These are phyloP conservation scores for Saturnia japonica DNA, from an alignment of 2,888 invertebrate genomes.

Conservation along the genomic window DNA sequence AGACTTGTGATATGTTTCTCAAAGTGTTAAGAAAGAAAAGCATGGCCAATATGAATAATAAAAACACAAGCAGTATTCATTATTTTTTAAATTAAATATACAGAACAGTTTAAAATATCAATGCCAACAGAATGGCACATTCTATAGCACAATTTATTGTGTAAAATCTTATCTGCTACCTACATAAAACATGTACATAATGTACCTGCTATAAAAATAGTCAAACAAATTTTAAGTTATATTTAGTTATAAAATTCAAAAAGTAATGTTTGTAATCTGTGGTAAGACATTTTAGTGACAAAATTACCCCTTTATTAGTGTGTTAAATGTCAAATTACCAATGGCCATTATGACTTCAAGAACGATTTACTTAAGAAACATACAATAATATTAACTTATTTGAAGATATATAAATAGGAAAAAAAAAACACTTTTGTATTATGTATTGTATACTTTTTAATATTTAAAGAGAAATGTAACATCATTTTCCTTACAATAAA, in stretches of 20 bases:
- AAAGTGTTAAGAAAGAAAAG: no score
- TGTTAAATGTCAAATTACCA: no score
- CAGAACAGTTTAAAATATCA: conserved; percentile 65
- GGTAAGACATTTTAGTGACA: not conserved
- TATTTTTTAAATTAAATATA: conserved; percentile 57
- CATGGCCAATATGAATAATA: conserved; percentile 4
- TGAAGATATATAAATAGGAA: not conserved
- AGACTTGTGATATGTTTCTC: no score
- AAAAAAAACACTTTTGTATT: no score
- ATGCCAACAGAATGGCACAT: conserved; percentile 70
- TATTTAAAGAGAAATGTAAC: not conserved
- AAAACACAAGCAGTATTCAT: conserved; percentile 23
- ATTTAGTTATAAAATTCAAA: not conserved
- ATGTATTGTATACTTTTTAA: no score
- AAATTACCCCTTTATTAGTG: not conserved
- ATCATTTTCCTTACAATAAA: not conserved
- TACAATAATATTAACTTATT: not conserved
- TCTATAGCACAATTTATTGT: conserved; percentile 51
- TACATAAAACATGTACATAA: conserved; percentile 51
- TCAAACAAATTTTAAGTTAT: conserved; percentile 27
- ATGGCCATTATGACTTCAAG: not conserved
- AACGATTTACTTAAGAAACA: not conserved
- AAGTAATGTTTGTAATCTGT: not conserved
- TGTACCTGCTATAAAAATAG: conserved; percentile 49
- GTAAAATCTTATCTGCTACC: conserved; percentile 67